These are phyloP conservation scores for Drosophila lacertosa DNA, from an alignment of 1,140 invertebrate genomes.

Conservation along the genomic window DNA sequence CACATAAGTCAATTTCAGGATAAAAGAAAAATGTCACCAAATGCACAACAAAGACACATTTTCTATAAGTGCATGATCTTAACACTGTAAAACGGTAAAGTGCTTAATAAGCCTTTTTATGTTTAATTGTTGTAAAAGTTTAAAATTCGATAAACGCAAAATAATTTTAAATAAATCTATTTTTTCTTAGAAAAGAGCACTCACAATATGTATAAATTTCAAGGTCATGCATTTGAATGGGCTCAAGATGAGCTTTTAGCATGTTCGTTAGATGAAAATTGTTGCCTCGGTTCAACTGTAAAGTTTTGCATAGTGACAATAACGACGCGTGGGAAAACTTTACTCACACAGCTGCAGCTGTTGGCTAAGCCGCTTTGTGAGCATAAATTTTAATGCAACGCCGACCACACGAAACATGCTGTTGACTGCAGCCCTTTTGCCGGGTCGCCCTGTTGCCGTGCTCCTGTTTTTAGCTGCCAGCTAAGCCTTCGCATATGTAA, in stretches of 20 bases:
- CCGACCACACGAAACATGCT: constrained; percentile 12
- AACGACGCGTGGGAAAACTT: constrained; percentile 10
- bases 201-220: background rate
- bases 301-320: constrained; percentile 11
- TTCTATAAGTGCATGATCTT: too few relatives aligned
- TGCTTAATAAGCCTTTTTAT: too few relatives aligned
- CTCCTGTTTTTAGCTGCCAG: constrained; percentile 20
- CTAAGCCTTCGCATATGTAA: constrained; percentile 35
- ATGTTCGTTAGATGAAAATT: background rate
- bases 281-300: constrained; percentile 3
- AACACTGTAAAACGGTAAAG: too few relatives aligned
- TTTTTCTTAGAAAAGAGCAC: background rate
- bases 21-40: background rate
- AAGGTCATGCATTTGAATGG: constrained; percentile 1
- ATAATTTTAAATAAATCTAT: background rate
- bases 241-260: background rate
- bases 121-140: constrained; percentile 1
- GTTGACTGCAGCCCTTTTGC: constrained; percentile 26
- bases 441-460: constrained; percentile 10
- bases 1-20: constrained; percentile 28
- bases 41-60: constrained; percentile 11
- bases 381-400: constrained; percentile 46
- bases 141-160: background rate
- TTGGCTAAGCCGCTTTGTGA: constrained; percentile 48
- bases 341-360: constrained; percentile 20